Base-by-base conservation (phyloP, 2,888 invertebrate species). In the Meliscaeva auricollis region DNA sequence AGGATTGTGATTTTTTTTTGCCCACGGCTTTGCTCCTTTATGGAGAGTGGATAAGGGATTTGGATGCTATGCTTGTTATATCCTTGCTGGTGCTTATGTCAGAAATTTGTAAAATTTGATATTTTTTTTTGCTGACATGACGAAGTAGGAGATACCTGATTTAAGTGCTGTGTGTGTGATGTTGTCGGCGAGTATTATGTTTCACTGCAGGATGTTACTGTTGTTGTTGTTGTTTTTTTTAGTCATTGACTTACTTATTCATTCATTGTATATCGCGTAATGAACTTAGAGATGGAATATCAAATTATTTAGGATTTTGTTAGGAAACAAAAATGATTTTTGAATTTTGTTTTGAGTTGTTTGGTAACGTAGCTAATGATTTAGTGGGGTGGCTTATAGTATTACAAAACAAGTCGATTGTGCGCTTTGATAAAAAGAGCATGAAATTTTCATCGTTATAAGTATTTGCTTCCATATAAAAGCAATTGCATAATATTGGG, bases 51-150 rank as follows among this genome's bases (percentile, higher is more conserved):
- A 56, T 56, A 9, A 35, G 5, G 35, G 56, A 35, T 56, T 56
- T 32, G 17, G 17, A 32, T 56, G n/a, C 15, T 52, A 30, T 56
- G n/a, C 17, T 56, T 11, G 9, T 13, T 9, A 11, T 56, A 35
- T 56, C 32, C 54, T 11, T 35, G 11, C 32, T 35, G 5, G 38
- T 56, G 17, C 56, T 35, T 56, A 56, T 56, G 56, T 56, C 17
- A 56, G 32, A 56, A 32, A 56, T 56, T 56, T 56, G 56, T 32
- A 35, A 56, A 56, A 35, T 56, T 56, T 56, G 11, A 35, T 56
- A 56, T 11, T 52, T 56, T 54, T 56, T 54, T 56, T 56, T 32
- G 56, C 11, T 56, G 17, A 56, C 5, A 35, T 56, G 11, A 32
- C 17, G 17, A 56, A 11, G 35, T 35, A 15, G 2, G 13, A 13